Percentiles rank a stretch among this genome's conserved stretches.
phyloP scores from a whole-genome alignment of 1,140 invertebrate species.

The Cydia pomonella region DNA sequence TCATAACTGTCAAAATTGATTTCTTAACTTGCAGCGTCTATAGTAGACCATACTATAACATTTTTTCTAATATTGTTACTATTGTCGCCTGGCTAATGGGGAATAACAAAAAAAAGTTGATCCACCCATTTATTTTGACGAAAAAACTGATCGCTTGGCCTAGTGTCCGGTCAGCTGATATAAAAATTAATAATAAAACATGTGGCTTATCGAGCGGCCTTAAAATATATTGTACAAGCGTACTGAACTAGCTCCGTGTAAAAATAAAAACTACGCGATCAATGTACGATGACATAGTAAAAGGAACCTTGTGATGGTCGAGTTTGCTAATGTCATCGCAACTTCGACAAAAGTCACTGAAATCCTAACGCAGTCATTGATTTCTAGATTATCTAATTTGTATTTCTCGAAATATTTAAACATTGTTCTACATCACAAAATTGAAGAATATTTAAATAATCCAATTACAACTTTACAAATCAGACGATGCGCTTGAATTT shows the following conservation, averaged over 20 bases:
- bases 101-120: too few species aligned
- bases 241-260: constrained; percentile 67
- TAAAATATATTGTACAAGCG: constrained; percentile 66
- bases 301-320: background rate
- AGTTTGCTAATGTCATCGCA: background rate
- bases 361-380: background rate
- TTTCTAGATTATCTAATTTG: background rate
- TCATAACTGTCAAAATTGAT: too few species aligned
- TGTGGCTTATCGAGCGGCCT: constrained; percentile 28
- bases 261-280: constrained; percentile 49
- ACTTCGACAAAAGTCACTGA: background rate
- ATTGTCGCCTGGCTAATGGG: too few species aligned
- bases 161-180: background rate
- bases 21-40: too few species aligned
- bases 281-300: background rate
- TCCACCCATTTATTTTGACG: background rate
- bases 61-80: too few species aligned
- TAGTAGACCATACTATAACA: too few species aligned
- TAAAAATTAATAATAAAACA: constrained; percentile 25
- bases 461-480: background rate
- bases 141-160: background rate
- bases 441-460: background rate
- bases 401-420: background rate
- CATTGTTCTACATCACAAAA: background rate
- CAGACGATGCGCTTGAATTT: background rate